Evolutionary conservation across 2,797 vertebrate genomes (phyloP), one percentile per base, ranked within the genome.

Genomic region (Typhlichthys eigenmanni): DNA sequence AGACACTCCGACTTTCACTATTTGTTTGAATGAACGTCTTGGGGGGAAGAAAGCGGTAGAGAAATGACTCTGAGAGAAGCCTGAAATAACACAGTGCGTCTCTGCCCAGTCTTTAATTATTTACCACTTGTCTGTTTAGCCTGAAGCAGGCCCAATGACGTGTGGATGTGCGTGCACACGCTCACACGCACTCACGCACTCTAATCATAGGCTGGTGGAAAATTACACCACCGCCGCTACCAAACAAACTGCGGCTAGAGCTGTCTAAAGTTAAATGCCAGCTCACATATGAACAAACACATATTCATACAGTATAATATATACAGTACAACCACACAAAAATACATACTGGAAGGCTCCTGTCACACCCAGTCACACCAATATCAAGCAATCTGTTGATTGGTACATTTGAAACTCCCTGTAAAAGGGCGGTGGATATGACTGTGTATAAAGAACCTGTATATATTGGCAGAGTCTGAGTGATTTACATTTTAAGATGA

Each of bases 221-320:
- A 87, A 88, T 89, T 76, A 88, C 77, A 88, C 71, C 79, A 14
- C 67, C 71, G 62, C 71, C 65, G 59, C 68, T 69, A 87, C 86
- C 74, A 77, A 69, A 72, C 3, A 75, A 75, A 11, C 56, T 55
- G 57, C 66, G 74, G 62, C 57, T 4, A 9, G 59, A 70, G 67
- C 73, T 38, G 55, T 78, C 73, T 70, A 13, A 80, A 60, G 58
- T 61, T 68, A 84, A 84, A 78, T 51, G 58, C 10, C 48, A 53
- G 16, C 17, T 45, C 45, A 75, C 29, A 52, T 12, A 47, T 49
- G 47, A 62, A 64, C 10, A 66, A 72, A 60, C 6, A 45, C 71
- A 49, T 62, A 47, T 62, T 4, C 2, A 16, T 55, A 49, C 47
- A 11, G 51, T 45, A 69, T 29, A 60, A 43, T 58, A 47, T 34